Percentiles rank a stretch among this genome's conserved stretches.
phyloP scores from a whole-genome alignment of 2,888 invertebrate genomes.

The Yponomeuta malinellus region DNA sequence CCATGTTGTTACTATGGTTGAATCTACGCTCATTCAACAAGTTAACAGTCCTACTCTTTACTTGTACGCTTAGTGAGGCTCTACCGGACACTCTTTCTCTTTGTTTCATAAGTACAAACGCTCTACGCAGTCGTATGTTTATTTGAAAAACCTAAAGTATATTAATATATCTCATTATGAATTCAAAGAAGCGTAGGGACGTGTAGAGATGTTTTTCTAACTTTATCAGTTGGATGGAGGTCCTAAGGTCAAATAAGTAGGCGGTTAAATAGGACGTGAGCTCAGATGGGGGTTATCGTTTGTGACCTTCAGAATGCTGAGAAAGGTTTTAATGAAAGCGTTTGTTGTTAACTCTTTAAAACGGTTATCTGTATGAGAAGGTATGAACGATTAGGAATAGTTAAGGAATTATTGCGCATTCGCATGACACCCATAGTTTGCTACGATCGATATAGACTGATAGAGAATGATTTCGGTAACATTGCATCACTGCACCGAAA shows the following conservation, averaged over 20 bases:
- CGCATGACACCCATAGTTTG: neutral
- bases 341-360: neutral
- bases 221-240: conserved; percentile 7
- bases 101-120: too few species aligned
- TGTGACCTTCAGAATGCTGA: neutral
- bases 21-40: too few species aligned
- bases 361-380: neutral
- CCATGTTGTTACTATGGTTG: too few species aligned
- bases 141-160: neutral
- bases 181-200: neutral
- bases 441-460: neutral
- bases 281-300: conserved; percentile 9
- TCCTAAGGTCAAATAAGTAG: conserved; percentile 7
- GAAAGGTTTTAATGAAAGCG: neutral
- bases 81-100: too few species aligned
- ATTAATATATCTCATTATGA: neutral
- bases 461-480: neutral
- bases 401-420: neutral
- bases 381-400: too few species aligned
- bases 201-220: neutral
- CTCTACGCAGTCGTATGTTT: neutral
- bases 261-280: conserved; percentile 5
- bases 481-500: neutral
- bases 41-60: too few species aligned
- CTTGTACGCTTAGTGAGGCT: too few species aligned